A percentile compares a stretch with the other conserved stretches of the same genome.
Conservation (phyloP, 2,113 vertebrate species). For the Stegostoma tigrinum region DNA sequence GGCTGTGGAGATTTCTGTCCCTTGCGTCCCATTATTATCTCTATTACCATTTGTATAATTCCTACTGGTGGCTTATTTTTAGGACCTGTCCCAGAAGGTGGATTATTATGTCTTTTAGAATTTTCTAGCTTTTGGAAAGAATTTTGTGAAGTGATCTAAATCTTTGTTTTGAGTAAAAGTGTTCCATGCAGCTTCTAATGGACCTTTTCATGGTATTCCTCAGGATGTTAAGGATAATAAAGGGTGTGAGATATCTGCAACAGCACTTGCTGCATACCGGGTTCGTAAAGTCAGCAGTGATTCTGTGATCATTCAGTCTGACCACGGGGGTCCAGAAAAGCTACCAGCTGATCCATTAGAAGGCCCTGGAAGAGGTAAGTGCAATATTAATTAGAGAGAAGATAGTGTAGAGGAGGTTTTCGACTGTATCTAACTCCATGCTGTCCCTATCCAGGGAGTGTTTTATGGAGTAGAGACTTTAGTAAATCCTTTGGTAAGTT, state of each 20-base stretch:
- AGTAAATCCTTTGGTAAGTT: no score
- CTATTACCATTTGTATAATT: not conserved
- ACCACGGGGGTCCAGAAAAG: slow-evolving; percentile 63
- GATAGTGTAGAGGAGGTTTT: no score
- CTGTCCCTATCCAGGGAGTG: no score
- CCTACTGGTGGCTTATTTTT: not conserved
- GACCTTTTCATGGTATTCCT: not conserved
- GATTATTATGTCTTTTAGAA: not conserved
- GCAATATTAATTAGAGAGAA: not conserved
- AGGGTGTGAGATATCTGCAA: slow-evolving; percentile 42
- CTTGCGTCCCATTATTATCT: not conserved
- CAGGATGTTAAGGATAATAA: not conserved
- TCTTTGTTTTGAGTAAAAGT: not conserved
- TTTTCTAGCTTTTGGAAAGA: not conserved
- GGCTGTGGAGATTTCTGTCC: not conserved
- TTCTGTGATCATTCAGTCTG: slow-evolving; percentile 69
- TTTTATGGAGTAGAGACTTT: no score
- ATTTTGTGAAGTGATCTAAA: not conserved
- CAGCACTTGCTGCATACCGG: slow-evolving; percentile 49
- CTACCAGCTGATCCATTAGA: slow-evolving; percentile 51
- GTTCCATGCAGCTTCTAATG: not conserved
- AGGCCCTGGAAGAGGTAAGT: slow-evolving; percentile 57
- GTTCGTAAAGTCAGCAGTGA: slow-evolving; percentile 57
- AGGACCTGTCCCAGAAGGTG: not conserved
- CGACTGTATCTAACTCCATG: no score